A percentile compares a stretch with the other conserved stretches of the same genome.
These are phyloP conservation scores for Tetraodon nigroviridis DNA, from an alignment of 2,113 vertebrate genomes.

Conservation along the genomic window DNA sequence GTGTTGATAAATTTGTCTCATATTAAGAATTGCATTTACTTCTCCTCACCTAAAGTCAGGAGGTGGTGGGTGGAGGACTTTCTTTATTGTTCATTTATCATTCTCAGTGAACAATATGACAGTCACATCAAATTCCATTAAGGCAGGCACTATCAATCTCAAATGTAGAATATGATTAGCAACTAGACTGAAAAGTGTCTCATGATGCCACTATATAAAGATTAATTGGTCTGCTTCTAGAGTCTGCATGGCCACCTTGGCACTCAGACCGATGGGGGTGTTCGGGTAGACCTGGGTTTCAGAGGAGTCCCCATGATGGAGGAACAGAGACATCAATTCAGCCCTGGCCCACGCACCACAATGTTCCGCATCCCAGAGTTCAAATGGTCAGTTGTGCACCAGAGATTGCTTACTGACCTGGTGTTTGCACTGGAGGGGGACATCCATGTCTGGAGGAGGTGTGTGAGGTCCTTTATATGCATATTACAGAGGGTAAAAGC, in stretches of 20 bases:
- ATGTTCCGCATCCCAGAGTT: constrained; percentile 99
- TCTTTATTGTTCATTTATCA: constrained; percentile 16
- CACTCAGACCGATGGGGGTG: constrained; percentile 83
- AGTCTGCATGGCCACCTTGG: constrained; percentile 80
- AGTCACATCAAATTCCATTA: constrained; percentile 16
- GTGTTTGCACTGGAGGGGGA: constrained; percentile 96
- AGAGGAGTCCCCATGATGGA: constrained; percentile 89
- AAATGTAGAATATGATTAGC: constrained; percentile 2
- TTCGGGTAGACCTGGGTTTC: constrained; percentile 88
- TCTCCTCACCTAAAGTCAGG: neutral
- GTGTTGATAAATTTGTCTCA: constrained; percentile 44
- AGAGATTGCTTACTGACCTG: constrained; percentile 92
- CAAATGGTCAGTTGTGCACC: constrained; percentile 98
- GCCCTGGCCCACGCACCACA: constrained; percentile 93
- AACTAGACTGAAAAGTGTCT: constrained; percentile 4
- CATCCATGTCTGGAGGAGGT: constrained; percentile 98
- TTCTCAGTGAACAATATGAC: constrained; percentile 6
- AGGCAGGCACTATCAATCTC: constrained; percentile 4
- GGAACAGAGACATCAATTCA: constrained; percentile 92
- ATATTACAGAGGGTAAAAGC: constrained; percentile 1
- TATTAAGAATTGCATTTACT: constrained; percentile 15
- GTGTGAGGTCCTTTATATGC: constrained; percentile 33
- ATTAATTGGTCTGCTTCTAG: constrained; percentile 59
- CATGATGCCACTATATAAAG: neutral
- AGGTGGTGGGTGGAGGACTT: constrained; percentile 16